Evolutionary conservation across 2,888 invertebrate species (phyloP).

Genomic region (Catocala fraxini): DNA sequence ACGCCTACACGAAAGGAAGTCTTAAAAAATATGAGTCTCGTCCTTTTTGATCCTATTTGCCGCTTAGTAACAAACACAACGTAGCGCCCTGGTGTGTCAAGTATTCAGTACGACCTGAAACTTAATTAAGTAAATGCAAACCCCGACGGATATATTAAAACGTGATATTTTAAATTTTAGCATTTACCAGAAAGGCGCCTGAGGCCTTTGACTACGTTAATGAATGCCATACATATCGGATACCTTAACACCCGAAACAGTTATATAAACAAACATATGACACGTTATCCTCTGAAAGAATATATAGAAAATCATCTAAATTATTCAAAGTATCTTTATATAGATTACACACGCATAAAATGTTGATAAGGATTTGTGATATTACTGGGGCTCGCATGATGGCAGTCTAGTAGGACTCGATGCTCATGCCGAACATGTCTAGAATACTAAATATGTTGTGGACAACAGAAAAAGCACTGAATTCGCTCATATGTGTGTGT

Average conservation of each 20-base stretch:
- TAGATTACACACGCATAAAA: slow-evolving; percentile 3
- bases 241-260: background rate
- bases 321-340: background rate
- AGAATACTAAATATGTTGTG: slow-evolving; percentile 23
- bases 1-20: background rate
- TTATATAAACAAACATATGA: background rate
- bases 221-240: background rate
- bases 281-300: background rate
- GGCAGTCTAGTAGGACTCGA: slow-evolving; percentile 7
- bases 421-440: slow-evolving; percentile 14
- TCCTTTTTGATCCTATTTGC: background rate
- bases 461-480: slow-evolving; percentile 5
- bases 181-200: background rate
- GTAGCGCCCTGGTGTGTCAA: slow-evolving; percentile 13
- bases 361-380: slow-evolving; percentile 17
- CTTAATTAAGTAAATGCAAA: slow-evolving; percentile 43
- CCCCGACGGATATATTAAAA: slow-evolving; percentile 27
- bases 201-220: too few relatives aligned
- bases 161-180: slow-evolving; percentile 3
- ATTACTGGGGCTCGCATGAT: slow-evolving; percentile 3
- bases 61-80: background rate
- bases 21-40: background rate
- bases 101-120: slow-evolving; percentile 25
- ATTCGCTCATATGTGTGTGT: background rate
- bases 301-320: slow-evolving; percentile 1